These are phyloP conservation scores for Oncorhynchus keta DNA, from an alignment of 2,113 vertebrate species.

Conservation along the genomic window DNA sequence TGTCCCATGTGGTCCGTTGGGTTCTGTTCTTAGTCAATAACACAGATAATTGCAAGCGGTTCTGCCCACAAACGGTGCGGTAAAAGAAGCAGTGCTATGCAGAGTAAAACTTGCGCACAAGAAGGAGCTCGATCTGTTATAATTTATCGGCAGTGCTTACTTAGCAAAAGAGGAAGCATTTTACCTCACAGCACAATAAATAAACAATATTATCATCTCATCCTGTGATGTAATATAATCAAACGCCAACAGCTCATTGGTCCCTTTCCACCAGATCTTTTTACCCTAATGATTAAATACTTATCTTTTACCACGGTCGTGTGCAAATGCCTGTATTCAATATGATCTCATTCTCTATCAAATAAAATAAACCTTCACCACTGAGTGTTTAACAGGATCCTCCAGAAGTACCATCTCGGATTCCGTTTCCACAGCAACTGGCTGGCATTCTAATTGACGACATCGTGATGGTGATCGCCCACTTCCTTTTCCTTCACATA, in stretches of 20 bases:
- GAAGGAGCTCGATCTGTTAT: no score
- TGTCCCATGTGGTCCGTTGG: background rate
- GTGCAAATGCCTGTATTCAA: slow-evolving; percentile 18
- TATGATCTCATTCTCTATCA: background rate
- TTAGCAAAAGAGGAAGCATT: background rate
- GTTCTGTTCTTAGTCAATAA: no score
- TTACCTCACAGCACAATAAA: background rate
- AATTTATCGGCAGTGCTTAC: background rate
- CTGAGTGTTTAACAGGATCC: slow-evolving; percentile 69
- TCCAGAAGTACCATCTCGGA: slow-evolving; percentile 60
- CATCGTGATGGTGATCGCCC: slow-evolving; percentile 67
- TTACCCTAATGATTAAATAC: background rate
- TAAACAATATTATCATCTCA: background rate
- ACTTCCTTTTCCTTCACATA: slow-evolving; percentile 61
- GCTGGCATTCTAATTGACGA: slow-evolving; percentile 69
- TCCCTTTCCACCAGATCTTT: background rate
- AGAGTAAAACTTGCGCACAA: no score
- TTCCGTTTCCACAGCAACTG: slow-evolving; percentile 74
- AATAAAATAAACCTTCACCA: slow-evolving; percentile 10
- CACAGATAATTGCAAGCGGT: no score
- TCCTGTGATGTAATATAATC: background rate
- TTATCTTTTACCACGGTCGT: background rate
- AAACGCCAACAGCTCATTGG: background rate
- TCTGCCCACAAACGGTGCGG: no score
- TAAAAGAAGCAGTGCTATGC: no score